Base-by-base conservation (phyloP, 2,797 vertebrate genomes). In the Monodelphis domestica region DNA sequence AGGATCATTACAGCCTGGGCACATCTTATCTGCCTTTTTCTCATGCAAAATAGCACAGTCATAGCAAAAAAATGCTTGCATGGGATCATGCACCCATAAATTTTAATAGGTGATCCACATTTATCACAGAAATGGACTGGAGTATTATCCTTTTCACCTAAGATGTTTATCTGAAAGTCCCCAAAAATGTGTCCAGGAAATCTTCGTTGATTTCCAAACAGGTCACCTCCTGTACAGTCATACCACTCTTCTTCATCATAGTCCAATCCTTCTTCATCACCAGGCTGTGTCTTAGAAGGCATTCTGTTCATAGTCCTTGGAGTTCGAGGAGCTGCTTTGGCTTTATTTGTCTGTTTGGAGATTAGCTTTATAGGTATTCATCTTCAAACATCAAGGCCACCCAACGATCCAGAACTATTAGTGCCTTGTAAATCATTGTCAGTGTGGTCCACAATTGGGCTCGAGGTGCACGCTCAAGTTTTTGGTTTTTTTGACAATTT, bases 401-500 rank as follows among this genome's bases (percentile, higher is more conserved):
- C 99, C 98, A 99, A 98, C 45, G 98, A 99, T 97, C 99, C 99
- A 94, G 99, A 99, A 97, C 99, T 99, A 96, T 99, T 99, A 90
- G 99, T 99, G 97, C 99, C 99, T 99, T 99, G 99, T 98, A 99
- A 99, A 98, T 99, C 99, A 99, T 99, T 99, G 98, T 99, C 99
- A n/a, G n/a, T n/a, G n/a, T n/a, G n/a, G n/a, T n/a, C n/a, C n/a
- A n/a, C n/a, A n/a, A n/a, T n/a, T n/a, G n/a, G n/a, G n/a, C n/a
- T n/a, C n/a, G n/a, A n/a, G n/a, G n/a, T n/a, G n/a, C n/a, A n/a
- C n/a, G n/a, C n/a, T n/a, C n/a, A n/a, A n/a, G n/a, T n/a, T n/a
- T n/a, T n/a, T n/a, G n/a, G n/a, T n/a, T n/a, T n/a, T n/a, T n/a
- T n/a, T n/a, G n/a, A n/a, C n/a, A n/a, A n/a, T n/a, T n/a, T n/a